Percentiles rank a stretch among this genome's conserved stretches.
Conservation (phyloP, 2,797 vertebrate species). For the Pyrocephalus nanus region DNA sequence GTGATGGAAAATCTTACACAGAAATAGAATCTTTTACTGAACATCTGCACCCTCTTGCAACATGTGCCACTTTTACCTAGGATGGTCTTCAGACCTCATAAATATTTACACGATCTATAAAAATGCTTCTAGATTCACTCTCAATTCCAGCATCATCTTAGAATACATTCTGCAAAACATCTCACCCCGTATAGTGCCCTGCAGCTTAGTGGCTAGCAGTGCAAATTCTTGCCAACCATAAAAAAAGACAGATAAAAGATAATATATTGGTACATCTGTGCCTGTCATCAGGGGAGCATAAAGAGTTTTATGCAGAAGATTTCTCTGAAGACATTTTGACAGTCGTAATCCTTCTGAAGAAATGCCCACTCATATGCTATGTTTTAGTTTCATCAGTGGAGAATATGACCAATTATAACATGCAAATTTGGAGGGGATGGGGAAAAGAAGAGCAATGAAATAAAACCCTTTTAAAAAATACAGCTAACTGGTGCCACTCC, state of each 20-base stretch:
- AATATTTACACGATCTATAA: slow-evolving; percentile 31
- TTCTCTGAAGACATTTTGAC: background rate
- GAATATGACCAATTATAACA: background rate
- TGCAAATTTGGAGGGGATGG: accelerated
- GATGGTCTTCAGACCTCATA: background rate
- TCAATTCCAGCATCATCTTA: background rate
- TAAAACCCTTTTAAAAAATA: background rate
- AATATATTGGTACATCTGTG: background rate
- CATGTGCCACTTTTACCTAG: background rate
- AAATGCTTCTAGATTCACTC: background rate
- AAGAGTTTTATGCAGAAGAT: background rate
- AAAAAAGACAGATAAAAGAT: background rate
- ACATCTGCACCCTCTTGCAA: background rate
- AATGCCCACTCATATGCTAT: background rate
- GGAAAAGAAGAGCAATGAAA: too few relatives aligned
- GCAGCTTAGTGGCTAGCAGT: background rate
- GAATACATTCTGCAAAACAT: background rate
- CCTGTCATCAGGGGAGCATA: background rate
- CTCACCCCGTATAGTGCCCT: background rate
- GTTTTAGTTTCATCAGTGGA: background rate
- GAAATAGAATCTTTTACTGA: background rate
- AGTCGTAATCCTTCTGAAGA: background rate
- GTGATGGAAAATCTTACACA: background rate
- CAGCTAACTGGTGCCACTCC: background rate
- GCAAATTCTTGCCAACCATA: background rate